Percentiles rank a stretch among this genome's conserved stretches.
Evolutionary conservation across 2,888 invertebrate species (phyloP).

Genomic region (Agrotis exclamationis): DNA sequence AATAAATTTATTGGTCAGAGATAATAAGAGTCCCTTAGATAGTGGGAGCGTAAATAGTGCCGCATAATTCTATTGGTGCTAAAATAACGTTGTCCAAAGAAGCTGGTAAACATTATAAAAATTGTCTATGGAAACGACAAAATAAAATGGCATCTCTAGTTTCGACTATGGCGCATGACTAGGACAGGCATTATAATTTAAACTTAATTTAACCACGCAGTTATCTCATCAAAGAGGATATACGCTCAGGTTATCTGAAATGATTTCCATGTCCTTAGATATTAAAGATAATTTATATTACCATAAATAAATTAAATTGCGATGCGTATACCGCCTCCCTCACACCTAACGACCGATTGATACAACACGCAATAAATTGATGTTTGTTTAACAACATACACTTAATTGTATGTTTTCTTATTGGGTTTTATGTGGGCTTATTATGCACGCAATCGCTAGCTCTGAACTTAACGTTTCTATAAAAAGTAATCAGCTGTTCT

Average conservation of each 20-base stretch:
- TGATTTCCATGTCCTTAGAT: constrained; percentile 27
- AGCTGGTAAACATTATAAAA: too few species aligned
- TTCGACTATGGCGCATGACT: too few species aligned
- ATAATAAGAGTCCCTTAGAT: neutral
- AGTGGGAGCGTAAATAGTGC: too few species aligned
- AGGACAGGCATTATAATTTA: too few species aligned
- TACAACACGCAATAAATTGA: constrained; percentile 28
- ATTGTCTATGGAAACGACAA: too few species aligned
- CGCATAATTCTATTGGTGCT: too few species aligned
- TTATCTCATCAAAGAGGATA: neutral
- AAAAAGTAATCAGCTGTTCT: too few species aligned
- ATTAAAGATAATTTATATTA: constrained; percentile 38
- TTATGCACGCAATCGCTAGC: neutral
- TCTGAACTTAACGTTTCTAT: neutral
- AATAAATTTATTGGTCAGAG: neutral
- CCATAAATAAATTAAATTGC: constrained; percentile 42
- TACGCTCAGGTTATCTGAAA: constrained; percentile 26
- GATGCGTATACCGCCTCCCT: constrained; percentile 4
- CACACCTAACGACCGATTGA: constrained; percentile 29
- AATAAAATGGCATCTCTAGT: too few species aligned
- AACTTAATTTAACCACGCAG: neutral
- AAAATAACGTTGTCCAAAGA: too few species aligned
- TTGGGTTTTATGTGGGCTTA: constrained; percentile 24
- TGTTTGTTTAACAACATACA: constrained; percentile 36
- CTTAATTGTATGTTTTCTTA: constrained; percentile 17